phyloP scores from a whole-genome alignment of 2,113 vertebrate genomes.

The Perccottus glenii region DNA sequence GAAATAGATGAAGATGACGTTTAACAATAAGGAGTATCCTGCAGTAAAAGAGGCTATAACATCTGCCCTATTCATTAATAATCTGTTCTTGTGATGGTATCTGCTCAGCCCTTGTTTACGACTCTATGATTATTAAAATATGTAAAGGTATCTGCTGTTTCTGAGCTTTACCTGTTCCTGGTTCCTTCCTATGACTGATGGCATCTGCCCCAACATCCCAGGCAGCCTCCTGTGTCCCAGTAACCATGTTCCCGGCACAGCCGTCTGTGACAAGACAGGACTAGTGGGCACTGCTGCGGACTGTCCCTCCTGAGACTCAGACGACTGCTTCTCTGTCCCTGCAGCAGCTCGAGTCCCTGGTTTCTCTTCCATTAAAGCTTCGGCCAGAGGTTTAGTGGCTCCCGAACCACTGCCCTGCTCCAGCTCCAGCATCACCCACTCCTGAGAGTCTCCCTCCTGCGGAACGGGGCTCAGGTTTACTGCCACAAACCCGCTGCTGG shows the following conservation, averaged over 20 bases:
- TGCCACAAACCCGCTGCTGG: constrained; percentile 92
- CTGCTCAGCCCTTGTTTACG: no score
- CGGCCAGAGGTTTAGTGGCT: constrained; percentile 78
- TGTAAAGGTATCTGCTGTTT: no score
- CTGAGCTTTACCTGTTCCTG: constrained; percentile 84
- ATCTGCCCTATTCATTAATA: no score
- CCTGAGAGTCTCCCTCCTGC: constrained; percentile 93
- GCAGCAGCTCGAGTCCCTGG: constrained; percentile 38
- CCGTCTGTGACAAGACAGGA: constrained; percentile 79
- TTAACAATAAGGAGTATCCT: no score
- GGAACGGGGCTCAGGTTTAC: constrained; percentile 91
- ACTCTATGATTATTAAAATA: no score
- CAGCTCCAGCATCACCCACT: constrained; percentile 96
- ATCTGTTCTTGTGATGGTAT: no score
- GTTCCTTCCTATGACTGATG: constrained; percentile 85
- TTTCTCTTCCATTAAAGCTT: constrained; percentile 80
- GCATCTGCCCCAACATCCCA: constrained; percentile 81
- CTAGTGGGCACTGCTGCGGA: constrained; percentile 75
- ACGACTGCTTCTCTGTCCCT: constrained; percentile 43
- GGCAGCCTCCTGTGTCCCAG: constrained; percentile 86
- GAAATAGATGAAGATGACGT: no score
- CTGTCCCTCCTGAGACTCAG: constrained; percentile 70
- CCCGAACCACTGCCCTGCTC: constrained; percentile 84
- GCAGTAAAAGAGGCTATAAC: no score
- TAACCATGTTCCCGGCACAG: constrained; percentile 75